These are phyloP conservation scores for Agrochola macilenta DNA, from an alignment of 2,888 invertebrate species.

Conservation along the genomic window DNA sequence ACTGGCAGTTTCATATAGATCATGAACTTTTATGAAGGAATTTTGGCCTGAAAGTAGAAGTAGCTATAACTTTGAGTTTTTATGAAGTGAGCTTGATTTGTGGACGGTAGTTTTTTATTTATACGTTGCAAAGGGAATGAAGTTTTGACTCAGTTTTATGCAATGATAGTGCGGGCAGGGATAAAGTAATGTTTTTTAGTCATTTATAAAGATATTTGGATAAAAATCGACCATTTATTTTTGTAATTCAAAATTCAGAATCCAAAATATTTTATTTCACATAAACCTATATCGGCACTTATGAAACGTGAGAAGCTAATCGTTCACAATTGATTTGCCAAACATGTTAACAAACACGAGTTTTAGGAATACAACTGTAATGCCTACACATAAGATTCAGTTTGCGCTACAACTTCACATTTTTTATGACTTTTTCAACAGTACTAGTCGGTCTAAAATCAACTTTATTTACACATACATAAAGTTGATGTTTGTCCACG, in stretches of 20 bases:
- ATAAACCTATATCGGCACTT: too few relatives aligned
- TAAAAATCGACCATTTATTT: neutral
- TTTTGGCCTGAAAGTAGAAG: neutral
- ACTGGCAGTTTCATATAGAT: constrained; percentile 21
- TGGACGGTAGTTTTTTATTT: neutral
- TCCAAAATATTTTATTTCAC: too few relatives aligned
- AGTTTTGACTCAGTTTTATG: neutral
- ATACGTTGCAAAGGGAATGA: neutral
- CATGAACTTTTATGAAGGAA: constrained; percentile 16
- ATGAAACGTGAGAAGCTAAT: too few relatives aligned
- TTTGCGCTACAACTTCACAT: too few relatives aligned
- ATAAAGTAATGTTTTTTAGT: neutral
- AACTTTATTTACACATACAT: too few relatives aligned
- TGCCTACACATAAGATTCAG: too few relatives aligned
- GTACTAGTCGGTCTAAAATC: too few relatives aligned
- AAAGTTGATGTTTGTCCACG: too few relatives aligned
- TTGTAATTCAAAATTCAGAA: neutral
- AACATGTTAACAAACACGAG: too few relatives aligned
- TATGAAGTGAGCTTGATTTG: neutral
- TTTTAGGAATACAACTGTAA: too few relatives aligned
- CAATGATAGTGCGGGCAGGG: neutral
- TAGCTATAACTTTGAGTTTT: neutral
- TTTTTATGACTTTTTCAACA: too few relatives aligned
- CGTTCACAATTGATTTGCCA: too few relatives aligned
- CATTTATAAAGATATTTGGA: neutral